Evolutionary conservation across 2,113 vertebrate species (phyloP).

Genomic region (Solenodon paradoxus): DNA sequence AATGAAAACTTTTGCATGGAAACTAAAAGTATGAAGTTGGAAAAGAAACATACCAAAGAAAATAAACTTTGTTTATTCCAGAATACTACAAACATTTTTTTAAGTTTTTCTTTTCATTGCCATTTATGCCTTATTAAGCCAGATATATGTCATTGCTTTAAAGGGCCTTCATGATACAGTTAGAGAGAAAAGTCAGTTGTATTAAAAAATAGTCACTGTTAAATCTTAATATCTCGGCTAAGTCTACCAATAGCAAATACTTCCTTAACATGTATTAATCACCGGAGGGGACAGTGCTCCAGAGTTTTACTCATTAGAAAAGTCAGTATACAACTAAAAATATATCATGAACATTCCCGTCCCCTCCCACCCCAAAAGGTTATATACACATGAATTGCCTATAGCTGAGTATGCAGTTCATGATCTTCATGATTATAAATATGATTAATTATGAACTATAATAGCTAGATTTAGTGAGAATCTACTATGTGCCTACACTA

Average conservation of each 20-base stretch:
- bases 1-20: background rate
- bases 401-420: background rate
- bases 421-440: background rate
- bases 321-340: background rate
- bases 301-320: background rate
- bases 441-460: background rate
- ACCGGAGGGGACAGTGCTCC: background rate
- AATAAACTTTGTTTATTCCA: conserved; percentile 15
- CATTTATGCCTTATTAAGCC: background rate
- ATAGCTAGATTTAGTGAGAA: background rate
- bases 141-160: background rate
- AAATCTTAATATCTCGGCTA: background rate
- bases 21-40: background rate
- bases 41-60: background rate
- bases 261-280: background rate
- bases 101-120: background rate
- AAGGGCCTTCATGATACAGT: background rate
- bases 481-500: background rate
- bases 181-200: background rate
- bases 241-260: background rate
- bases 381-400: background rate
- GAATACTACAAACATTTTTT: background rate
- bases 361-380: background rate
- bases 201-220: background rate
- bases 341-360: background rate